A percentile compares a stretch with the other conserved stretches of the same genome.
These are phyloP conservation scores for Platyscapa corneri DNA, from an alignment of 1,140 invertebrate species.

Conservation along the genomic window DNA sequence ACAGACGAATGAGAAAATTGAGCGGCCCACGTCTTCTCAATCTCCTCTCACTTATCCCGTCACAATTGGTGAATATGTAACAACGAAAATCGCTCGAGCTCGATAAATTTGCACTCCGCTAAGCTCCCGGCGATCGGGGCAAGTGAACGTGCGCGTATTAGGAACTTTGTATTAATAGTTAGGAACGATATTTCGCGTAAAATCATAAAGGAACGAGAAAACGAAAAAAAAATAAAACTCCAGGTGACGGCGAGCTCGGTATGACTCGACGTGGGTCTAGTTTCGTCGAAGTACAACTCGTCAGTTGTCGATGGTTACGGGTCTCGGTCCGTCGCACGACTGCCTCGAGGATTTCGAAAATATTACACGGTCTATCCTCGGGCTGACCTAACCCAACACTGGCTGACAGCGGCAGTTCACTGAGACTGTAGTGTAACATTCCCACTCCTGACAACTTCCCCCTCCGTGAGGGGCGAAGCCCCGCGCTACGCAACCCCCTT, in stretches of 20 bases:
- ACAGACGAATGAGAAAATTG: constrained; percentile 6
- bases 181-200: too few species aligned
- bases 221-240: constrained; percentile 29
- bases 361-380: not conserved
- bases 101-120: too few species aligned
- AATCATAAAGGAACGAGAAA: too few species aligned
- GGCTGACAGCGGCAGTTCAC: constrained; percentile 22
- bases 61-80: not conserved
- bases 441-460: not conserved
- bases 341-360: not conserved
- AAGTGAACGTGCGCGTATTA: too few species aligned
- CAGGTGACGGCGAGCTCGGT: constrained; percentile 21
- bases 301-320: not conserved
- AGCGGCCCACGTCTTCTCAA: not conserved
- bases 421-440: constrained; percentile 34
- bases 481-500: constrained; percentile 19
- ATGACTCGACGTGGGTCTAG: too few species aligned
- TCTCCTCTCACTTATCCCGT: not conserved
- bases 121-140: too few species aligned
- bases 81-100: too few species aligned
- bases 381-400: constrained; percentile 48
- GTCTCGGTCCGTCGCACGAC: constrained; percentile 8
- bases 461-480: constrained; percentile 12
- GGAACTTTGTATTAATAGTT: too few species aligned
- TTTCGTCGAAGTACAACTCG: too few species aligned